Evolutionary conservation across 1,140 invertebrate species (phyloP).

Genomic region (Agrypnia vestita): DNA sequence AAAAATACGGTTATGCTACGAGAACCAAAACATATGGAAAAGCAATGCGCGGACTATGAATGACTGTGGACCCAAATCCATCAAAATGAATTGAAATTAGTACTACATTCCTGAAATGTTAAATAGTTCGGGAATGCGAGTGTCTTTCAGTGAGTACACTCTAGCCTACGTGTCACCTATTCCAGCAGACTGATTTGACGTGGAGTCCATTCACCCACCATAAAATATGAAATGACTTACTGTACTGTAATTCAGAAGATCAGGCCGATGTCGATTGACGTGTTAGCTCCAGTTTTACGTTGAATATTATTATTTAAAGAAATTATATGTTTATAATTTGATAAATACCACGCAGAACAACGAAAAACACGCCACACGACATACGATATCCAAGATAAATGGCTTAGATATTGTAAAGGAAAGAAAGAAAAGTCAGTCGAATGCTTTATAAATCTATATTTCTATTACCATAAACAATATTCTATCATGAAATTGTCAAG

Average conservation of each 20-base stretch:
- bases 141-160: constrained; percentile 36
- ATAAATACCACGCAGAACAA: constrained; percentile 47
- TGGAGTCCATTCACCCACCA: constrained; percentile 53
- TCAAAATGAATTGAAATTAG: constrained; percentile 15
- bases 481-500: no score
- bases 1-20: constrained; percentile 35
- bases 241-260: constrained; percentile 57
- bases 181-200: constrained; percentile 54
- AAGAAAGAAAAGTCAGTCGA: constrained; percentile 19
- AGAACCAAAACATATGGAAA: constrained; percentile 52
- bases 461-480: no score
- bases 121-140: constrained; percentile 23
- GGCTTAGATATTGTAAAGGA: constrained; percentile 32
- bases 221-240: constrained; percentile 50
- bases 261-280: constrained; percentile 51
- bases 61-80: neutral
- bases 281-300: constrained; percentile 54
- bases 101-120: constrained; percentile 7
- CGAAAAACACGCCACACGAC: constrained; percentile 54
- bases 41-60: constrained; percentile 16
- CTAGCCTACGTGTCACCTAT: constrained; percentile 56
- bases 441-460: no score
- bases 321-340: constrained; percentile 38
- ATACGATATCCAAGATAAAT: constrained; percentile 49
- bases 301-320: constrained; percentile 37